phyloP scores from a whole-genome alignment of 2,888 invertebrate species.

The Cosmia trapezina region DNA sequence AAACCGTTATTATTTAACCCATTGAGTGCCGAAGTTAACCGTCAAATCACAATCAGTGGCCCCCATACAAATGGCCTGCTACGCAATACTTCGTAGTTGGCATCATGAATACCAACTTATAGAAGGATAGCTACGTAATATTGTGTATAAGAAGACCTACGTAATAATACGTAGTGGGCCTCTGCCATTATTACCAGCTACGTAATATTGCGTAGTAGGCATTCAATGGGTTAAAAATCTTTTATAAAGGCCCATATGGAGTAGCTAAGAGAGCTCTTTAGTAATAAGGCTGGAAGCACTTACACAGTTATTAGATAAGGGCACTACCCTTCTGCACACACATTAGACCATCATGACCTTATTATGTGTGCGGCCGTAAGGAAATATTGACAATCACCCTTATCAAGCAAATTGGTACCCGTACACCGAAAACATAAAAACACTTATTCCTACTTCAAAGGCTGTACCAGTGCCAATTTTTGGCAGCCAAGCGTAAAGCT shows the following conservation, averaged over 20 bases:
- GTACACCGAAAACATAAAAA: neutral
- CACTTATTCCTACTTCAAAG: neutral
- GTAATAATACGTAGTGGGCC: no score
- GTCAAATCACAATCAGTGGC: no score
- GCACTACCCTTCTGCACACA: slow-evolving; percentile 15
- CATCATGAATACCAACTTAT: no score
- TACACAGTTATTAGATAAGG: slow-evolving; percentile 17
- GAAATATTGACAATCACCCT: slow-evolving; percentile 28
- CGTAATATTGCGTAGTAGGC: no score
- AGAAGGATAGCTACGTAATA: no score
- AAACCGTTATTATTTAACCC: neutral
- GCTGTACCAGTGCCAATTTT: neutral
- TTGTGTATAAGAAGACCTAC: no score
- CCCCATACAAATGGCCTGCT: no score
- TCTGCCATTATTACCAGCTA: no score
- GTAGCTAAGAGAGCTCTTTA: neutral
- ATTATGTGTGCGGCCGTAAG: slow-evolving; percentile 16
- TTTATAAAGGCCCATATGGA: neutral
- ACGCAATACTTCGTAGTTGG: no score
- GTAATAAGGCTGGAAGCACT: neutral
- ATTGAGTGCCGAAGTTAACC: no score
- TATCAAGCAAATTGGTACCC: slow-evolving; percentile 11
- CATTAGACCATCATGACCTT: slow-evolving; percentile 9
- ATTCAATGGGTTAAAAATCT: no score
- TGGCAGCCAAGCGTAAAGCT: neutral